Conservation (phyloP, 2,113 vertebrate species). For the Uria lomvia region DNA sequence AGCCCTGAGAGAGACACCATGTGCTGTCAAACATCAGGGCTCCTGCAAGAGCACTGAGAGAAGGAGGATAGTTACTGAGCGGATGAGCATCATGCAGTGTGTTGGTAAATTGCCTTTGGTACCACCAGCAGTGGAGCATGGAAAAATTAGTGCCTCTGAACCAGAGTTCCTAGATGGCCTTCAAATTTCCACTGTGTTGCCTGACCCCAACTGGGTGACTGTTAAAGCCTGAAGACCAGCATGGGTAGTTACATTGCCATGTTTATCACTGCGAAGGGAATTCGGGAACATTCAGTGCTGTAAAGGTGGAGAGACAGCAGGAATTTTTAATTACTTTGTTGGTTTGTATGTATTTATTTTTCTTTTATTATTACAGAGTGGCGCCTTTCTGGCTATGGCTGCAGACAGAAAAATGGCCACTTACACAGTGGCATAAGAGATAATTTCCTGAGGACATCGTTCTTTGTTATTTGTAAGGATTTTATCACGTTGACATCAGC, state of each 20-base stretch:
- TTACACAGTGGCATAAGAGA: not conserved
- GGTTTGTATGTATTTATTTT: not conserved
- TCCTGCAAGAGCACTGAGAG: not conserved
- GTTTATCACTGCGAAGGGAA: not conserved
- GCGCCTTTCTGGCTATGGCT: not conserved
- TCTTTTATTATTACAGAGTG: not conserved
- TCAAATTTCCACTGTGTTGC: not conserved
- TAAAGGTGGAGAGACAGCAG: not conserved
- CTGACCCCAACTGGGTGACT: not conserved
- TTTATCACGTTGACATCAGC: not conserved
- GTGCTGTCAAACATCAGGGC: not conserved
- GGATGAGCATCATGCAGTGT: not conserved
- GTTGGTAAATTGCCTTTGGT: not conserved
- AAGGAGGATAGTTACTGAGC: not conserved
- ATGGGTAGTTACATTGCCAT: not conserved
- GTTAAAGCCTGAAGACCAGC: not conserved
- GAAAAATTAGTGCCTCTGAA: not conserved
- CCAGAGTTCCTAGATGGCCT: not conserved
- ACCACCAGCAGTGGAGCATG: not conserved
- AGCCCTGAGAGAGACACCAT: not conserved
- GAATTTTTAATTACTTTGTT: not conserved
- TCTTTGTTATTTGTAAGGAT: not conserved
- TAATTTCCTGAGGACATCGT: not conserved
- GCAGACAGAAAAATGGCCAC: not conserved
- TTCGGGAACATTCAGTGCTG: not conserved